Base-by-base conservation (phyloP, 2,797 vertebrate species). In the Trematomus bernacchii region DNA sequence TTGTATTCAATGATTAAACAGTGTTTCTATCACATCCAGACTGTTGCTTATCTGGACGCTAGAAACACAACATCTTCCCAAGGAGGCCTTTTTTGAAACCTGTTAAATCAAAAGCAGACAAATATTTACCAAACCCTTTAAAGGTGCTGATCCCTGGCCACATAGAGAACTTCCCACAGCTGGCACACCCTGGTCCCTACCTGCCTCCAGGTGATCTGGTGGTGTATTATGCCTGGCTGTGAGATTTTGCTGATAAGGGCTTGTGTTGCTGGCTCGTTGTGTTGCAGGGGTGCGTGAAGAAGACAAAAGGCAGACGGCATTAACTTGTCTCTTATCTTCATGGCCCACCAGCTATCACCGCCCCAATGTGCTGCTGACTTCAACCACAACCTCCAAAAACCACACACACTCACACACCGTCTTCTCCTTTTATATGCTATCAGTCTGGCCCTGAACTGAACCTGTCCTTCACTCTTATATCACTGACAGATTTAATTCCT, bases 241-340 rank as follows among this genome's bases (percentile, higher is more conserved):
- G 75, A 60, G 89, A 89, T 88, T 0, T 1, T 60, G 43, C 73
- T 77, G 92, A 95, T 94, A 91, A 93, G 79, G 50, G 70, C 52
- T 55, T 40, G 78, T 87, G 86, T 89, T 87, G 86, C 85, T 67
- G 80, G 80, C 82, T 91, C 67, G 75, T 90, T 88, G 82, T 91
- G 86, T 86, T 90, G 84, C 89, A 84, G 83, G 76, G 50, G 80
- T 84, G 91, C 84, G 86, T 94, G 91, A 91, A 90, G 84, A 93
- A 91, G 89, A 94, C 92, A 94, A 94, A 91, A 93, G 88, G 82
- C 91, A 91, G 92, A 94, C 88, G 2, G 88, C 91, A 84, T 94
- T 92, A 91, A 87, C 88, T 91, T 62, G 79, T 85, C 86, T 89
- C 90, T 93, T 94, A 94, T 94, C 94, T 91, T 66, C 50, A 12